Evolutionary conservation across 2,888 invertebrate species (phyloP).

Genomic region (Apoderus coryli): DNA sequence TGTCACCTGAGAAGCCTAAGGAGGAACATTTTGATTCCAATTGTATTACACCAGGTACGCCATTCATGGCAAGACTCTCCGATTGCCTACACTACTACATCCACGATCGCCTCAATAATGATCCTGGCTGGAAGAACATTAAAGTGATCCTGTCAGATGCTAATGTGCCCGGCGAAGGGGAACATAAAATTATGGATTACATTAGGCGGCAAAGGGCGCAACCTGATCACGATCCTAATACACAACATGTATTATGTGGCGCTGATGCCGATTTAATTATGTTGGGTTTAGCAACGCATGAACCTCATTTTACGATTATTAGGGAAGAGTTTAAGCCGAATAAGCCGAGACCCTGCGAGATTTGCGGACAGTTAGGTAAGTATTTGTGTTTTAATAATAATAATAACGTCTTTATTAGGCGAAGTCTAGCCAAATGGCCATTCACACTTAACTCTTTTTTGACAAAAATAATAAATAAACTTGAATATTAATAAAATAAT

Average conservation of each 20-base stretch:
- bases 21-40: slow-evolving; percentile 96
- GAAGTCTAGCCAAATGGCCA: too few relatives aligned
- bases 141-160: slow-evolving; percentile 94
- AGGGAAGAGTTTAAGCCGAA: slow-evolving; percentile 98
- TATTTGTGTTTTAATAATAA: too few relatives aligned
- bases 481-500: too few relatives aligned
- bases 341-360: slow-evolving; percentile 87
- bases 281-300: slow-evolving; percentile 96
- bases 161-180: slow-evolving; percentile 87
- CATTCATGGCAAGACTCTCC: slow-evolving; percentile 88
- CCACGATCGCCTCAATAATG: slow-evolving; percentile 76
- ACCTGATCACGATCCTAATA: slow-evolving; percentile 94
- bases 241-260: slow-evolving; percentile 93
- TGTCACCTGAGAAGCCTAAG: slow-evolving; percentile 80
- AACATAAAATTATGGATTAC: slow-evolving; percentile 92
- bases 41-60: slow-evolving; percentile 99
- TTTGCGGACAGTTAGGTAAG: slow-evolving; percentile 71
- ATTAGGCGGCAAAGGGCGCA: slow-evolving; percentile 90
- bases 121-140: slow-evolving; percentile 89
- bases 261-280: slow-evolving; percentile 98
- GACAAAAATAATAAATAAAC: too few relatives aligned
- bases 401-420: too few relatives aligned
- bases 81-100: slow-evolving; percentile 76
- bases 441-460: too few relatives aligned
- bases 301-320: slow-evolving; percentile 97